Evolutionary conservation across 2,113 vertebrate species (phyloP).

Genomic region (Notarius quadriscutis): DNA sequence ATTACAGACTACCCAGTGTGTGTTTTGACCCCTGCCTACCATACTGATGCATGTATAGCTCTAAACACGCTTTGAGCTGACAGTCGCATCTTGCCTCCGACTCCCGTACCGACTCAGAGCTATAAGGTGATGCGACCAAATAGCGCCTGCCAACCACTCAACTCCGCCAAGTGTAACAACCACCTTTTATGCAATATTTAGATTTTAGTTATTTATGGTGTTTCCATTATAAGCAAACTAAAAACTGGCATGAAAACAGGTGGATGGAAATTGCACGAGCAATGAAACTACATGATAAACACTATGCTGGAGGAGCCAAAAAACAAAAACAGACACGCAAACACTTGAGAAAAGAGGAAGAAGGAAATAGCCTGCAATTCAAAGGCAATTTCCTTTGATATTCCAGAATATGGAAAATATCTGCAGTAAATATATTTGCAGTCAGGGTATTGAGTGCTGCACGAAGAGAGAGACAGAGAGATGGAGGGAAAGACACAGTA

Average conservation of each 20-base stretch:
- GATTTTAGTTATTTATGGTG: not conserved
- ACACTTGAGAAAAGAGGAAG: conserved; percentile 4
- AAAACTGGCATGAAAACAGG: not conserved
- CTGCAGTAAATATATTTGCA: conserved; percentile 24
- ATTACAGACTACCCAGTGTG: not conserved
- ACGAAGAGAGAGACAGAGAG: conserved; percentile 21
- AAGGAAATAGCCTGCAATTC: conserved; percentile 35
- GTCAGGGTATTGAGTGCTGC: conserved; percentile 23
- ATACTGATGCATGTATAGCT: not conserved
- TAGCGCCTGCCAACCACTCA: not conserved
- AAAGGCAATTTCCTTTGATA: conserved; percentile 51
- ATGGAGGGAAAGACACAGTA: not conserved
- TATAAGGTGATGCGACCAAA: not conserved
- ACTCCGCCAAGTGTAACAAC: not conserved
- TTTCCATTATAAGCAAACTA: not conserved
- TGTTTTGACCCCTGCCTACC: not conserved
- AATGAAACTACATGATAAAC: conserved; percentile 13
- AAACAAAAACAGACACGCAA: not conserved
- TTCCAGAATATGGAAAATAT: conserved; percentile 18
- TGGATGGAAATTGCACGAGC: not conserved
- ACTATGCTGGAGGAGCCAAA: not conserved
- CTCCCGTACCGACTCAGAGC: not conserved
- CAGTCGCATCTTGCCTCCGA: not conserved
- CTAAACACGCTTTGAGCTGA: not conserved
- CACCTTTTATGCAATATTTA: not conserved